phyloP scores from a whole-genome alignment of 2,888 invertebrate species.

The Keiferia lycopersicella region DNA sequence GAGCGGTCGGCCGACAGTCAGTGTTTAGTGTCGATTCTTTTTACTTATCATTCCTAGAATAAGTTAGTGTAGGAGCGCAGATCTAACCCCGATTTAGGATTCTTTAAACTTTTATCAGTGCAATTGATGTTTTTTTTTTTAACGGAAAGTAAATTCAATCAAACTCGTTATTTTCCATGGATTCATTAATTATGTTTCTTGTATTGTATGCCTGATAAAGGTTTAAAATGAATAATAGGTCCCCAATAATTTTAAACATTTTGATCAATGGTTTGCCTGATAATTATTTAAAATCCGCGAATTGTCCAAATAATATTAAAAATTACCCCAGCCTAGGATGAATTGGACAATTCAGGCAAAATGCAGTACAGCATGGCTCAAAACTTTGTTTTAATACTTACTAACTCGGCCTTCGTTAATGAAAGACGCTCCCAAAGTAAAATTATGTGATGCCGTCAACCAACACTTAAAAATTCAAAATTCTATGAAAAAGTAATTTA shows the following conservation, averaged over 20 bases:
- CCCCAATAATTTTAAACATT: background rate
- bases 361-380: background rate
- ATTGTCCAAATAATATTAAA: background rate
- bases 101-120: background rate
- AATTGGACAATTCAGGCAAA: slow-evolving; percentile 5
- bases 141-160: no score
- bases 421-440: no score
- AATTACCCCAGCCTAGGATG: background rate
- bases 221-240: slow-evolving; percentile 4
- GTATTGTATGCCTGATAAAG: background rate
- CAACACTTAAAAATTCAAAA: no score
- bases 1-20: slow-evolving; percentile 42
- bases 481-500: no score
- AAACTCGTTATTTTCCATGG: no score
- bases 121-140: no score
- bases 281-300: background rate
- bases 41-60: background rate
- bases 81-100: background rate
- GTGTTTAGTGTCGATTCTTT: slow-evolving; percentile 25
- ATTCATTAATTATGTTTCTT: background rate
- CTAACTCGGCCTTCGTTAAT: no score
- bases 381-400: background rate
- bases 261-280: background rate
- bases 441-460: no score
- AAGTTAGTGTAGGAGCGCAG: slow-evolving; percentile 2